Percentiles rank a stretch among this genome's conserved stretches.
Conservation (phyloP, 2,888 invertebrate species). For the Aphelenchoides bicaudatus region DNA sequence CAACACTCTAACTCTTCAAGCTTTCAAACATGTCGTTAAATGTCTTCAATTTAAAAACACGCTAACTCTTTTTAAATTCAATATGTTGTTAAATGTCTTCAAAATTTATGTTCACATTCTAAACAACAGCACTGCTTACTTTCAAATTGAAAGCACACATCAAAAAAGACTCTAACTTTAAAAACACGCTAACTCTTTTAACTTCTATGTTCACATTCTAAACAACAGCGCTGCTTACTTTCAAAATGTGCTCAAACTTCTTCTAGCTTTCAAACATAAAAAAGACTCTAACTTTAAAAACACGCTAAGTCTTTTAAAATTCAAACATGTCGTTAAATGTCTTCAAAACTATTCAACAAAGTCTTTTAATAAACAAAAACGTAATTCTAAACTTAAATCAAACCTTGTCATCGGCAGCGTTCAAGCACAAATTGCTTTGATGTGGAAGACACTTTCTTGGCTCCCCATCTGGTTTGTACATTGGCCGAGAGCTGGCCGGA, state of each 20-base stretch:
- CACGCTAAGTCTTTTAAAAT: not conserved
- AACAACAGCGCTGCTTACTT: too few species aligned
- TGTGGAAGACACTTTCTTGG: conserved; percentile 59
- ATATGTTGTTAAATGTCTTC: too few species aligned
- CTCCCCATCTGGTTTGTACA: conserved; percentile 49
- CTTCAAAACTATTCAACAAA: too few species aligned
- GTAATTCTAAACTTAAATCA: not conserved
- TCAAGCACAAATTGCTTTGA: conserved; percentile 56
- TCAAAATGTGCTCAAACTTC: too few species aligned
- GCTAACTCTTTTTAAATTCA: not conserved
- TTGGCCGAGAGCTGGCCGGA: conserved; percentile 30
- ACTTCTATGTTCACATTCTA: not conserved
- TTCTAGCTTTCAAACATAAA: too few species aligned
- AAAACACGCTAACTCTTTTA: not conserved
- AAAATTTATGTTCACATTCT: not conserved
- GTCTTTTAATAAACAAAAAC: too few species aligned
- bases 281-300: not conserved
- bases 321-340: not conserved
- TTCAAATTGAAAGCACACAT: too few species aligned
- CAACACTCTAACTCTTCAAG: too few species aligned
- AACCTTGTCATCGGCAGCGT: conserved; percentile 51
- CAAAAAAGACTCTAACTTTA: not conserved
- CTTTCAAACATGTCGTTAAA: too few species aligned
- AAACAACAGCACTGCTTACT: too few species aligned
- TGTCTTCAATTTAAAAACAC: not conserved